Base-by-base conservation (phyloP, 2,797 vertebrate species). In the Antrozous pallidus region DNA sequence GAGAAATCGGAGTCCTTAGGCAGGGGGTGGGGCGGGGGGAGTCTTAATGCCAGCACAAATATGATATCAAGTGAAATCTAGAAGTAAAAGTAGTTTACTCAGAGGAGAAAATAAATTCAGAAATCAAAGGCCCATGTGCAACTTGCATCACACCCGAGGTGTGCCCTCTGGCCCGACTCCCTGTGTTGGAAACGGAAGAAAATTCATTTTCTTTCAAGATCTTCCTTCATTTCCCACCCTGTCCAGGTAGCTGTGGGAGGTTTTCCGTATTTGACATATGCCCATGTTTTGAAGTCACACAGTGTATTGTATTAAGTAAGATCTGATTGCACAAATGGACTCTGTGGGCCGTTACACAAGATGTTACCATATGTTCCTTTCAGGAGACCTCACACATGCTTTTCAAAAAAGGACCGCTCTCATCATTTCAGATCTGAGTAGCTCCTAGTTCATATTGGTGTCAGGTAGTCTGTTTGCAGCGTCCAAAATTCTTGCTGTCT, bases 261-360 rank as follows among this genome's bases (percentile, higher is more conserved):
- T 54, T 82, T 81, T 90, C 78, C 4, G 0, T 47, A 16, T 49
- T 84, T 79, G 70, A 78, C 79, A 36, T 14, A 54, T 82, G 88
- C 67, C 33, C 38, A 1, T 9, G n/a, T 92, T 85, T 92, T 88
- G 73, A 81, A 90, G 69, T 96, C 77, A 28, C 75, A 86, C 3
- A 1, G 67, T 85, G 84, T 96, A 33, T 6, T 6, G 88, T 87
- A 71, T 96, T 94, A 94, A 92, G 83, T 89, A 96, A 96, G 81
- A 96, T 73, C 95, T 90, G 0, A 5, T 93, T 97, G 96, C 87
- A 94, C 26, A 51, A 28, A 93, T 96, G 92, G 88, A 40, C 94
- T 67, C 1, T 67, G 7, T 75, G 8, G 95, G 86, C 89, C 93
- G 58, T 97, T 94, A 81, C 88, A 81, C 65, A 96, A 92, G 79